Evolutionary conservation across 2,797 vertebrate species (phyloP).

Genomic region (Epinephelus malabaricus): DNA sequence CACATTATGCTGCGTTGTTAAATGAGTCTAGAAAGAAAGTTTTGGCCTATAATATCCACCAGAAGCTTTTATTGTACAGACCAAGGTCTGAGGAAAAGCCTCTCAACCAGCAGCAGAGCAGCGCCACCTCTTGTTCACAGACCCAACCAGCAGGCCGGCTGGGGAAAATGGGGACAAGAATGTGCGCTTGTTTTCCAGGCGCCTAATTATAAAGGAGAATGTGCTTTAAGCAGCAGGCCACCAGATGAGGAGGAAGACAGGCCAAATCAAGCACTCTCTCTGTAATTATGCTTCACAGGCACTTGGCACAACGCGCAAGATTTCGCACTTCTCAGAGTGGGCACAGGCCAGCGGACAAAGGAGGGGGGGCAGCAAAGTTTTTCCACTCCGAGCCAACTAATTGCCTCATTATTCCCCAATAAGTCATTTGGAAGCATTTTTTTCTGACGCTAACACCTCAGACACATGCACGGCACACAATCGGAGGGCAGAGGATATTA

Average conservation of each 20-base stretch:
- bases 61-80: not conserved
- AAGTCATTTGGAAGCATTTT: conserved; percentile 80
- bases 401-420: conserved; percentile 88
- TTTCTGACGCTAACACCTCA: conserved; percentile 82
- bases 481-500: conserved; percentile 76
- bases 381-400: conserved; percentile 84
- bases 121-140: conserved; percentile 78
- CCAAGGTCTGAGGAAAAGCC: not conserved
- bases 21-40: not conserved
- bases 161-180: conserved; percentile 66
- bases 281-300: conserved; percentile 88
- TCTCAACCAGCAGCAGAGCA: conserved; percentile 60
- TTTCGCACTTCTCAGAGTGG: conserved; percentile 84
- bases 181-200: conserved; percentile 83
- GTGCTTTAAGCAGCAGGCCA: conserved; percentile 87
- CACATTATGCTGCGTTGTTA: conserved; percentile 1
- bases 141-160: conserved; percentile 43
- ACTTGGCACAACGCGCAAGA: conserved; percentile 82
- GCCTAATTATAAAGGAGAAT: conserved; percentile 87
- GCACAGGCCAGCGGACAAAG: conserved; percentile 72
- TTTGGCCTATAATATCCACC: not conserved
- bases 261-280: conserved; percentile 87
- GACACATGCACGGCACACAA: conserved; percentile 80
- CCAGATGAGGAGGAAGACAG: conserved; percentile 89
- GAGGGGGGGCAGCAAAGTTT: conserved; percentile 73